These are phyloP conservation scores for Bibio marci DNA, from an alignment of 2,888 invertebrate genomes.

Conservation along the genomic window DNA sequence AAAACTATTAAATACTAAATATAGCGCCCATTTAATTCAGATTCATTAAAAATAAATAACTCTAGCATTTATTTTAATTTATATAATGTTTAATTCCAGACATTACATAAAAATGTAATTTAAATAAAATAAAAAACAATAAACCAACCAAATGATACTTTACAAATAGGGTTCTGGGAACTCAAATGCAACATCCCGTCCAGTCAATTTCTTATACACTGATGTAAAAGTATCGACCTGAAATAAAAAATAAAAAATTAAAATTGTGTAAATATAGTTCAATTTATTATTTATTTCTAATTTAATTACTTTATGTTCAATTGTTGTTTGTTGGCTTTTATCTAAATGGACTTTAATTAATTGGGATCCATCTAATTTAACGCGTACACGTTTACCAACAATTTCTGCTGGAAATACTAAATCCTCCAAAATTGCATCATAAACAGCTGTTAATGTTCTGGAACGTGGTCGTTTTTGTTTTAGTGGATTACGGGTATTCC, in stretches of 20 bases:
- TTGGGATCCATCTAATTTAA: conserved; percentile 90
- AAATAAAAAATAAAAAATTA: conserved; percentile 23
- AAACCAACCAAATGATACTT: no score
- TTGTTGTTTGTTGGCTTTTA: conserved; percentile 96
- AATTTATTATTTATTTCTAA: no score
- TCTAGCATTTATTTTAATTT: no score
- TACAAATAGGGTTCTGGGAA: conserved; percentile 95
- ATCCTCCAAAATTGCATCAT: conserved; percentile 94
- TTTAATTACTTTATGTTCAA: conserved; percentile 85
- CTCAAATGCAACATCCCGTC: conserved; percentile 97
- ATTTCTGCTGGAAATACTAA: conserved; percentile 98
- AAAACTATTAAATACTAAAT: no score
- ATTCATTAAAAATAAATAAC: no score
- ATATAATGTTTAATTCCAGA: no score
- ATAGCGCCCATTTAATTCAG: no score
- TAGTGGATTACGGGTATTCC: conserved; percentile 71
- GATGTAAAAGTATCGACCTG: conserved; percentile 96
- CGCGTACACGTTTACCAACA: conserved; percentile 92
- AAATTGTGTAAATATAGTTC: no score
- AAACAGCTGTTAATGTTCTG: conserved; percentile 89
- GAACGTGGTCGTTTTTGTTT: conserved; percentile 63
- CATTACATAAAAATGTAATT: no score
- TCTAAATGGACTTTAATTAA: conserved; percentile 96
- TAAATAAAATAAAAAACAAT: no score
- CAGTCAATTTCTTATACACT: conserved; percentile 97